These are phyloP conservation scores for Calypte anna DNA, from an alignment of 2,113 vertebrate species.

Conservation along the genomic window DNA sequence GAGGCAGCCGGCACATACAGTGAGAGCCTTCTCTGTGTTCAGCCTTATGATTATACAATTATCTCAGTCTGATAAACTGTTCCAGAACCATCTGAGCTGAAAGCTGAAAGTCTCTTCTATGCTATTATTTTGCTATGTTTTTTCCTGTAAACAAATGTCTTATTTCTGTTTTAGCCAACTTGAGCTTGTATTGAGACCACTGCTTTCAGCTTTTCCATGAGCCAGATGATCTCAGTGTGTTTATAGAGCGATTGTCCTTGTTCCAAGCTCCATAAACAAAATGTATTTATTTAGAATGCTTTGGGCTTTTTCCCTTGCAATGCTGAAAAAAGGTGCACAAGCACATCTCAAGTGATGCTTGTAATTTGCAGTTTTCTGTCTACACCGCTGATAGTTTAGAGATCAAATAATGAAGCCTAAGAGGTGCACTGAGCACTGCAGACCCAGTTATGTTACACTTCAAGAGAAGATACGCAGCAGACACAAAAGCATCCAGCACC, in stretches of 20 bases:
- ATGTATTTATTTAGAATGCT: neutral
- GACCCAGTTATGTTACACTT: neutral
- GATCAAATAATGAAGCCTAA: neutral
- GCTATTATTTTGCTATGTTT: neutral
- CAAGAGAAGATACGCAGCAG: neutral
- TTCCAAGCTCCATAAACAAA: neutral
- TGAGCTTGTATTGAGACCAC: neutral
- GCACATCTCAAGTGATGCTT: neutral
- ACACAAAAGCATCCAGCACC: neutral
- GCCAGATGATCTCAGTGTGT: neutral
- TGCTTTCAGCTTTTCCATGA: neutral
- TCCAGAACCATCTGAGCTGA: neutral
- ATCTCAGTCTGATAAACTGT: neutral
- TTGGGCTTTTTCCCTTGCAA: neutral
- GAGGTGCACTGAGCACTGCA: constrained; percentile 3
- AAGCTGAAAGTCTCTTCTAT: neutral
- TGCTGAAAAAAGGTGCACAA: neutral
- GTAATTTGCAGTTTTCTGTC: neutral
- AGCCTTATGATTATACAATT: neutral
- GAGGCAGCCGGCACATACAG: neutral
- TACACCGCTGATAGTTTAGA: neutral
- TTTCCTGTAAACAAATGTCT: neutral
- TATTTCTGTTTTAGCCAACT: neutral
- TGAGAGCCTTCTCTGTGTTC: neutral
- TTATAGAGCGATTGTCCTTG: neutral